These are phyloP conservation scores for Acrossocheilus fasciatus DNA, from an alignment of 2,797 vertebrate genomes.

Conservation along the genomic window DNA sequence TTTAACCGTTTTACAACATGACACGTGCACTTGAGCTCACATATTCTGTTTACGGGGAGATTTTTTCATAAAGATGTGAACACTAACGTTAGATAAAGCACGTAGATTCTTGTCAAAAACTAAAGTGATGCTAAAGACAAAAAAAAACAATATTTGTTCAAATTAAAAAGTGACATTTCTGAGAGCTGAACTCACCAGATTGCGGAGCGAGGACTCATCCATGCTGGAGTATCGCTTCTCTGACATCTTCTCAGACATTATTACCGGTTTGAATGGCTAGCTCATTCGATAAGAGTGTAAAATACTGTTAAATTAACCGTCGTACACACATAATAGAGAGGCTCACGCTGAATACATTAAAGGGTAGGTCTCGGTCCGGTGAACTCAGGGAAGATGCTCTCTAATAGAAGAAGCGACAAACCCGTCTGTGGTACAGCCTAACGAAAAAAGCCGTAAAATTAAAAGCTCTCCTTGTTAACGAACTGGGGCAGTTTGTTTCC, in stretches of 20 bases:
- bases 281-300: neutral
- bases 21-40: neutral
- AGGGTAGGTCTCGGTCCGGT: neutral
- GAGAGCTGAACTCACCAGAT: conserved; percentile 53
- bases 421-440: neutral
- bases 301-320: neutral
- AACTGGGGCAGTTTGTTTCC: neutral
- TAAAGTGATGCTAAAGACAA: neutral
- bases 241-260: conserved; percentile 48
- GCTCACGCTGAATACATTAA: neutral
- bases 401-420: neutral
- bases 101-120: neutral
- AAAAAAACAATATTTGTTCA: neutral
- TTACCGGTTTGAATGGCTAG: neutral
- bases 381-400: neutral
- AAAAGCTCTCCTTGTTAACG: neutral
- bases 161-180: neutral
- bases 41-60: neutral
- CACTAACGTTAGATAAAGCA: neutral
- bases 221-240: conserved; percentile 52
- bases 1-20: conserved; percentile 10
- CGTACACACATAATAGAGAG: neutral
- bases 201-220: conserved; percentile 58
- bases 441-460: neutral
- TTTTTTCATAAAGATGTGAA: neutral